Conservation (phyloP, 2,888 invertebrate genomes). For the Phaedon cochleariae region DNA sequence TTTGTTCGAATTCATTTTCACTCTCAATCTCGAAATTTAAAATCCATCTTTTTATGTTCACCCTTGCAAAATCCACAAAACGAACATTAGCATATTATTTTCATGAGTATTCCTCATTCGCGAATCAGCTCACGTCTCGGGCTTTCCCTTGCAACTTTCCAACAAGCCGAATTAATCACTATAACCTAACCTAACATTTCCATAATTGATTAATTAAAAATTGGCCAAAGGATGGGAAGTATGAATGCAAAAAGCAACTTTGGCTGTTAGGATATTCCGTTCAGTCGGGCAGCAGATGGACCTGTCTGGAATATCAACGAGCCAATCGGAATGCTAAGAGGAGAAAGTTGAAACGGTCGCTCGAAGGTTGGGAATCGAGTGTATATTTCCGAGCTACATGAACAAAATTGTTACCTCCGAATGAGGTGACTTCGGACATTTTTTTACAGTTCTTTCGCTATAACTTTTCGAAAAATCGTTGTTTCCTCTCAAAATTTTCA, state of each 20-base stretch:
- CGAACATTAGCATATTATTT: neutral
- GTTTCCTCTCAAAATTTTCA: no score
- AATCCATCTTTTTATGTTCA: no score
- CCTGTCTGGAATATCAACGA: conserved; percentile 41
- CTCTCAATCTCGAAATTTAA: no score
- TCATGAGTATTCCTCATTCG: neutral
- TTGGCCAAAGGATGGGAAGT: conserved; percentile 24
- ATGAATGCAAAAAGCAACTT: conserved; percentile 24
- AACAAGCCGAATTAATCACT: conserved; percentile 18
- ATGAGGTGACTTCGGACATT: no score
- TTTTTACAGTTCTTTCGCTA: no score
- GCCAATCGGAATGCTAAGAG: conserved; percentile 41
- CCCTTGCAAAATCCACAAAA: no score
- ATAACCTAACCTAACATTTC: conserved; percentile 24
- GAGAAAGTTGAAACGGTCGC: neutral
- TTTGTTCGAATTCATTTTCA: no score
- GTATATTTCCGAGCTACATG: no score
- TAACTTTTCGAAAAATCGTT: no score
- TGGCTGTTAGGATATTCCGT: conserved; percentile 21
- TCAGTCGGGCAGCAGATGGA: conserved; percentile 36
- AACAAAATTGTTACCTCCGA: no score
- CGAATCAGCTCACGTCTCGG: conserved; percentile 8
- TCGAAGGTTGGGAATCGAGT: no score
- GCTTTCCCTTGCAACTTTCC: conserved; percentile 14
- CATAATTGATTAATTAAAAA: conserved; percentile 39